A percentile compares a stretch with the other conserved stretches of the same genome.
Evolutionary conservation across 2,888 invertebrate species (phyloP).

Genomic region (Spodoptera picta): DNA sequence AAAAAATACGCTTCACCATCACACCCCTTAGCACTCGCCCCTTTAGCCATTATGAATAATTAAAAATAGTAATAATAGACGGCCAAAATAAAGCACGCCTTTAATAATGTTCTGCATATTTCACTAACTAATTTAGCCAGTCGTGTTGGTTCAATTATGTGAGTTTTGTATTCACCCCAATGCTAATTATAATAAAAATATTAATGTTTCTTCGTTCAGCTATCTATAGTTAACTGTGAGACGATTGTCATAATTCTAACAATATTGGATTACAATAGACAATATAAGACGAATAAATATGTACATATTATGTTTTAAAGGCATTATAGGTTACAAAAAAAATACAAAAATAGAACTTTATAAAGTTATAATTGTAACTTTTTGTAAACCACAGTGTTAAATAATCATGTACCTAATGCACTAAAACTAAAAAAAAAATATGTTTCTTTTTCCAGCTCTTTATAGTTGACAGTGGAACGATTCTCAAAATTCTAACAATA

Average conservation of each 20-base stretch:
- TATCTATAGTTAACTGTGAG: not conserved
- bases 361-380: no score
- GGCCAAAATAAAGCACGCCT: conserved; percentile 64
- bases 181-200: conserved; percentile 49
- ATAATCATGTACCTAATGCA: no score
- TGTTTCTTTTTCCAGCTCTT: no score
- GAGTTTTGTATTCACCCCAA: conserved; percentile 70
- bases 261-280: no score
- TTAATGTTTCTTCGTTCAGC: conserved; percentile 1
- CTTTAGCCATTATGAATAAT: conserved; percentile 65
- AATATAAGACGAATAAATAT: no score
- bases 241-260: not conserved
- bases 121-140: conserved; percentile 77
- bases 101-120: conserved; percentile 80
- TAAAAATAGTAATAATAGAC: conserved; percentile 70
- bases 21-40: conserved; percentile 36
- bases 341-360: no score
- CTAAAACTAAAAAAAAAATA: no score
- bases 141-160: conserved; percentile 79
- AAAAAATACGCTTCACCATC: conserved; percentile 10
- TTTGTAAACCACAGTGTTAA: no score
- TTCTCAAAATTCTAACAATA: no score
- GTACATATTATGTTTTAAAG: no score
- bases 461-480: no score
- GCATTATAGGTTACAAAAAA: no score